Base-by-base conservation (phyloP, 2,113 vertebrate species). In the Elaphurus davidianus region DNA sequence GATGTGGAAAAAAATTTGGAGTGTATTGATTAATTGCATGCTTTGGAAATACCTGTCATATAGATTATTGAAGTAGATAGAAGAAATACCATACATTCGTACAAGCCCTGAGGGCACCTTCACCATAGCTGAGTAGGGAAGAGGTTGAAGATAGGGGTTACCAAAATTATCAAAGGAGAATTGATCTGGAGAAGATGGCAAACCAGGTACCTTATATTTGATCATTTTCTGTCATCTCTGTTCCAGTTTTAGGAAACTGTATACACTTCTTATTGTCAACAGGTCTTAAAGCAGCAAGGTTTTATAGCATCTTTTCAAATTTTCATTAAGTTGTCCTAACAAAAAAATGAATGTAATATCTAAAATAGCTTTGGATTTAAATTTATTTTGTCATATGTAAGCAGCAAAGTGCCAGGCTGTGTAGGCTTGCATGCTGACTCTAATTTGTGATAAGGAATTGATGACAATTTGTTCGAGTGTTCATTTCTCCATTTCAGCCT, bases 331-430 rank as follows among this genome's bases (percentile, higher is more conserved):
- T 92, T 76, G 13, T 91, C 76, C 64, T 74, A 36, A 81, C 40
- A 94, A 60, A 78, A 96, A 87, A 90, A 84, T 89, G 96, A 97
- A 88, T 96, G 94, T 55, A 76, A 94, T 98, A 94, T 97, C 76
- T 97, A 98, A 98, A 98, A 83, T 91, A 95, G 50, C 93, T 97
- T 96, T 97, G 50, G 78, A 97, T 97, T 93, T 74, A 96, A 94
- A 87, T 97, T 97, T 85, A 33, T 97, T 97, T 98, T 98, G 98
- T 96, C 93, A 96, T 97, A 96, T 55, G 62, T 93, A 98, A 98
- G 88, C 67, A 81, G 33, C 0, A 91, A 98, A 98, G 83, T 97
- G 40, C 43, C 83, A 98, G 83, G 96, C 60, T 95, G 40, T 60
- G 95, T 71, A 76, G 94, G 90, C 71, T 91, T 60, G 90, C 62